Conservation (phyloP, 2,113 vertebrate species). For the Aix galericulata region DNA sequence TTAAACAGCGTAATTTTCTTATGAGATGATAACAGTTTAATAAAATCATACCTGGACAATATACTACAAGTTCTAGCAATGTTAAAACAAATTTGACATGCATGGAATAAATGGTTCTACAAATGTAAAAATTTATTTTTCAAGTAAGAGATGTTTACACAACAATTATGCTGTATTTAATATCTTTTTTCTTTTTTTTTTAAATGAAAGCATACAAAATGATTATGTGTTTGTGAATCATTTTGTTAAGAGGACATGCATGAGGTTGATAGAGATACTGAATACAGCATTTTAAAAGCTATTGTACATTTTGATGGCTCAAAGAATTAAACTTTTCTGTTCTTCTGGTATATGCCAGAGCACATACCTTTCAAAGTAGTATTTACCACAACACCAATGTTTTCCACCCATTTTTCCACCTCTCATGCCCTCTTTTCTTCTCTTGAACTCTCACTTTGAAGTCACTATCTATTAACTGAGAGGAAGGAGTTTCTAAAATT, state of each 20-base stretch:
- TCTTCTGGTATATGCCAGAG: neutral
- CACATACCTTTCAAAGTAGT: neutral
- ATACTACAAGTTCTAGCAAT: neutral
- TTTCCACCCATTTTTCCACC: slow-evolving; percentile 1
- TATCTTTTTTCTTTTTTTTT: neutral
- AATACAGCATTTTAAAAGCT: neutral
- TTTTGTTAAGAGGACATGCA: slow-evolving; percentile 39
- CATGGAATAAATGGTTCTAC: slow-evolving; percentile 6
- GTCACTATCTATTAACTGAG: neutral
- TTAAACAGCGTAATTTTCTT: neutral
- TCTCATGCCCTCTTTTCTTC: neutral
- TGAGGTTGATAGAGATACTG: neutral
- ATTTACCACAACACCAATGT: neutral
- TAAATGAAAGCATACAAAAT: neutral
- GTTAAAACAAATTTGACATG: neutral
- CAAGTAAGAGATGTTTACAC: neutral
- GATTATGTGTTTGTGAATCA: neutral
- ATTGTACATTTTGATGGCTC: slow-evolving; percentile 55
- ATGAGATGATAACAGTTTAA: neutral
- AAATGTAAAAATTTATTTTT: slow-evolving; percentile 2
- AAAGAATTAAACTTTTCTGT: neutral
- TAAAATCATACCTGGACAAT: neutral
- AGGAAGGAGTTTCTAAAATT: neutral
- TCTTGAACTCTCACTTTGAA: neutral
- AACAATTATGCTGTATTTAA: neutral